A percentile compares a stretch with the other conserved stretches of the same genome.
These are phyloP conservation scores for Idaea aversata DNA, from an alignment of 2,888 invertebrate genomes.

Conservation along the genomic window DNA sequence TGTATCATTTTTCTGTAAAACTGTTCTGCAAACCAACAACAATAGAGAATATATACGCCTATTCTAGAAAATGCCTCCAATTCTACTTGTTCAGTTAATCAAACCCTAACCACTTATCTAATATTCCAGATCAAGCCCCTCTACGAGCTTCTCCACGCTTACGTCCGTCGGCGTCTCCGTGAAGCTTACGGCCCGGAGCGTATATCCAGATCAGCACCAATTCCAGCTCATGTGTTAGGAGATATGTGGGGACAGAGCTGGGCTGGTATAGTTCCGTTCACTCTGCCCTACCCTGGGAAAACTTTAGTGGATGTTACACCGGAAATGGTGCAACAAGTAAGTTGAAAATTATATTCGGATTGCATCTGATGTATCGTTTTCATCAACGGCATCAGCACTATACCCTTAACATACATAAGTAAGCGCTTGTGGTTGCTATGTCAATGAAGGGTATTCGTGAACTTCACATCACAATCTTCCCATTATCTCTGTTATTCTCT, in stretches of 20 bases:
- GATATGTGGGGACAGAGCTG: slow-evolving; percentile 96
- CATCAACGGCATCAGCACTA: neutral
- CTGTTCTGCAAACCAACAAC: no score
- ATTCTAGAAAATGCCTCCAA: no score
- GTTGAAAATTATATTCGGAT: neutral
- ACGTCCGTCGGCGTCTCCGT: slow-evolving; percentile 90
- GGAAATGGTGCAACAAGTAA: slow-evolving; percentile 88
- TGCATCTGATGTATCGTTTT: neutral
- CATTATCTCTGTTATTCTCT: no score
- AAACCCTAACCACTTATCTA: neutral
- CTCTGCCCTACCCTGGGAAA: slow-evolving; percentile 92
- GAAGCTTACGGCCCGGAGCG: slow-evolving; percentile 92
- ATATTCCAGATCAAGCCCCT: slow-evolving; percentile 85
- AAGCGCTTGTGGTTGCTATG: no score
- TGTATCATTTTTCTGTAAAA: no score
- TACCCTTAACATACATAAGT: no score
- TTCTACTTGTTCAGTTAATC: no score
- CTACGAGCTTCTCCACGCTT: slow-evolving; percentile 93
- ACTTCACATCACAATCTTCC: no score
- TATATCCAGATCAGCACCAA: slow-evolving; percentile 88
- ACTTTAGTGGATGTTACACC: slow-evolving; percentile 90
- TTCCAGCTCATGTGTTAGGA: slow-evolving; percentile 92
- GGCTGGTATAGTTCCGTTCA: slow-evolving; percentile 89
- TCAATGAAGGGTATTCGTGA: no score
- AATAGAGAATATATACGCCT: no score